Base-by-base conservation (phyloP, 2,113 vertebrate genomes). In the Plectropomus leopardus region DNA sequence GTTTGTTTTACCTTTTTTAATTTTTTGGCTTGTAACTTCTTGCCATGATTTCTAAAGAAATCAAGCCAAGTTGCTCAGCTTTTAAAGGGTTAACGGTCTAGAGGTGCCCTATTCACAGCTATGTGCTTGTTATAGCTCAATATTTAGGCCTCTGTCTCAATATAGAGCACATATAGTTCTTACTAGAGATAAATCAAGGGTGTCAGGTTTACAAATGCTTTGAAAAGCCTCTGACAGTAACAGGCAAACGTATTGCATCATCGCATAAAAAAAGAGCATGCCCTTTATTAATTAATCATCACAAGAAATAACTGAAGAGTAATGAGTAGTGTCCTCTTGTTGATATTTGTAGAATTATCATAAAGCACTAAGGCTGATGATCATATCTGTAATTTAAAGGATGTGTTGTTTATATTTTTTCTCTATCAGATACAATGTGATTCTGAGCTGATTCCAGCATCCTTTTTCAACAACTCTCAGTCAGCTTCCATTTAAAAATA, bases 401-500 rank as follows among this genome's bases (percentile, higher is more conserved):
- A 48, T 40, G 16, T 30, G 45, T 16, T 45, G 0, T 63, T 51
- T 51, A 7, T 58, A 54, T 45, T 60, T 75, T 3, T 47, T 81
- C 21, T 78, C 80, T 65, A 83, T 74, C 70, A 71, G 21, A 71
- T 28, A 14, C 60, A 73, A 59, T 54, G 42, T 34, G 40, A 66
- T 67, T 76, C 10, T 64, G 28, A 70, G 59, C 14, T 48, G 26
- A 64, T 63, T 73, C 23, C 42, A 50, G 36, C 48, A 68, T 70
- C 30, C 55, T 14, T 65, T 36, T 85, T 89, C 45, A 79, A 72
- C 61, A 83, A 67, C 60, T 47, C 36, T 68, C 73, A 36, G 55
- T 68, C 45, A 5, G 14, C 77, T 89, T 75, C 47, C 32, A 76
- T 76, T 72, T n/a, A 72, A 66, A 76, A 19, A 76, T 50, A 72